phyloP scores from a whole-genome alignment of 2,797 vertebrate species.

The Eospalax fontanierii region DNA sequence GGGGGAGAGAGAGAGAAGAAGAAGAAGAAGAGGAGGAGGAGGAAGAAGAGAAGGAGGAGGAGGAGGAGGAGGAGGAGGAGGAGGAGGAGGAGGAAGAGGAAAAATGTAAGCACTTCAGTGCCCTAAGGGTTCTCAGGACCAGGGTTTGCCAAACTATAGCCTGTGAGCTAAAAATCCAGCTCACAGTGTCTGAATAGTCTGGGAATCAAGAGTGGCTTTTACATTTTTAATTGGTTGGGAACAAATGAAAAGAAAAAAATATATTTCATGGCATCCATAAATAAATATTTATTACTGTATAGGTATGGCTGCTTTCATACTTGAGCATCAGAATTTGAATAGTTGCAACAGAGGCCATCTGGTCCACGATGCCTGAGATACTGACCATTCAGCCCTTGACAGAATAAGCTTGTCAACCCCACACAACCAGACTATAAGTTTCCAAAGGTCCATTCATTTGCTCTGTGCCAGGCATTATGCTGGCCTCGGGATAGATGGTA shows the following conservation, averaged over 20 bases:
- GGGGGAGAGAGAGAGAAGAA: not conserved
- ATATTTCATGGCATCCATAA: not conserved
- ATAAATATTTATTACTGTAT: not conserved
- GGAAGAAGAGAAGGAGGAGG: not conserved
- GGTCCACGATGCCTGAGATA: not conserved
- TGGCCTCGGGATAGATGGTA: not conserved
- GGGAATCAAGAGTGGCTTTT: not conserved
- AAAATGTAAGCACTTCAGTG: not conserved
- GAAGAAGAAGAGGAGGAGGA: not conserved
- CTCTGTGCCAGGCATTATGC: not conserved
- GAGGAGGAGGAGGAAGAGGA: not conserved
- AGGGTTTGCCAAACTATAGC: not conserved
- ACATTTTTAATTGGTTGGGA: not conserved
- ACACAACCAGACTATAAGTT: not conserved
- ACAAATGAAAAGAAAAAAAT: conserved; percentile 12
- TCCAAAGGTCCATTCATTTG: not conserved
- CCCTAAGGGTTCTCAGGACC: not conserved
- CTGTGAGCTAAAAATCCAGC: not conserved
- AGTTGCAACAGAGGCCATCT: not conserved
- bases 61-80: not conserved
- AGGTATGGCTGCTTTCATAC: not conserved
- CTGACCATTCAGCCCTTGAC: not conserved
- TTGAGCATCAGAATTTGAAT: not conserved
- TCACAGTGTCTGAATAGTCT: not conserved
- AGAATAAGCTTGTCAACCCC: not conserved